These are phyloP conservation scores for Ypsolopha scabrella DNA, from an alignment of 2,888 invertebrate genomes.

Conservation along the genomic window DNA sequence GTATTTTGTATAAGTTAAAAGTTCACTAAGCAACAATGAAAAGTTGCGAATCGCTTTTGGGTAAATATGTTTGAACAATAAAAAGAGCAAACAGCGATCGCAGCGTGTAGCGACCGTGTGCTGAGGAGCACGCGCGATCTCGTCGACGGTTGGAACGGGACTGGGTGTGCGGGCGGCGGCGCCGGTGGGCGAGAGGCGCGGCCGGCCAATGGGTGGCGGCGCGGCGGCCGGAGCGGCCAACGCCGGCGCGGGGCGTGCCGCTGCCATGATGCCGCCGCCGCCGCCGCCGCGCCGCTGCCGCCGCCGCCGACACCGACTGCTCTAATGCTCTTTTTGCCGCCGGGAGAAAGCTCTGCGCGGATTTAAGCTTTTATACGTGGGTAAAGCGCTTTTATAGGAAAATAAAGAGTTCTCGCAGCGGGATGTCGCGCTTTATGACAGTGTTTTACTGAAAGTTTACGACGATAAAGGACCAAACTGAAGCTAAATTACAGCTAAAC, in stretches of 20 bases:
- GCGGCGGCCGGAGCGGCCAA: conserved; percentile 9
- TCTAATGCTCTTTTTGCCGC: conserved; percentile 65
- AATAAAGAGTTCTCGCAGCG: conserved; percentile 67
- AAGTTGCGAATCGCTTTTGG: too few relatives aligned
- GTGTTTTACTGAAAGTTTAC: conserved; percentile 64
- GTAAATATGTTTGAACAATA: not conserved
- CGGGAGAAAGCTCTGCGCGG: conserved; percentile 66
- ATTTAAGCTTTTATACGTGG: conserved; percentile 70
- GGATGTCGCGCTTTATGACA: conserved; percentile 64
- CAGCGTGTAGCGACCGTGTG: conserved; percentile 6
- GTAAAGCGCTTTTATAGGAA: conserved; percentile 69
- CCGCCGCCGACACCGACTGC: not conserved
- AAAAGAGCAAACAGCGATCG: not conserved
- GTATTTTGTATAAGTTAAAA: not conserved
- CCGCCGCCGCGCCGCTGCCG: conserved; percentile 23
- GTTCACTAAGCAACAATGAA: not conserved
- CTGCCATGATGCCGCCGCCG: conserved; percentile 50
- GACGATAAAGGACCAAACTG: conserved; percentile 52
- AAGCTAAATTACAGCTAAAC: not conserved
- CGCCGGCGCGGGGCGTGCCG: conserved; percentile 46
- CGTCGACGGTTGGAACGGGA: conserved; percentile 11
- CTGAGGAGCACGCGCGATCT: conserved; percentile 11
- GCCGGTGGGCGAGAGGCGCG: conserved; percentile 15
- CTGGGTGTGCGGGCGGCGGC: conserved; percentile 19
- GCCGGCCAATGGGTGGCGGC: conserved; percentile 26